A percentile compares a stretch with the other conserved stretches of the same genome.
phyloP scores from a whole-genome alignment of 2,888 invertebrate species.

The Crepidodera aurea region DNA sequence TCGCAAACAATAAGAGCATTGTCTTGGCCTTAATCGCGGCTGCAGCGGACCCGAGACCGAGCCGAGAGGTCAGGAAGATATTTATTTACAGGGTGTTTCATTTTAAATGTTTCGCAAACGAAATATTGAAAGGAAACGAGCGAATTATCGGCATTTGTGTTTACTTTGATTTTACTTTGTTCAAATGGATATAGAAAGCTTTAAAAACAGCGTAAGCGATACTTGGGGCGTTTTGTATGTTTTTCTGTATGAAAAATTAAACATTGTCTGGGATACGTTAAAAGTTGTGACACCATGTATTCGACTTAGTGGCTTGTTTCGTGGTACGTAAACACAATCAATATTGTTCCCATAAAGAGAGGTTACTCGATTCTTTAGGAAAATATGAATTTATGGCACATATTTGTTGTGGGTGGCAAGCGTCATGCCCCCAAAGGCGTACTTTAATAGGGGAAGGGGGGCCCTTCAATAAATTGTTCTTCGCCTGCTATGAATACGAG shows the following conservation, averaged over 20 bases:
- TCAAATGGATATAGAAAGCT: too few species aligned
- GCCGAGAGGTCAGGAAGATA: conserved; percentile 46
- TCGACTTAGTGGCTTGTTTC: conserved; percentile 9
- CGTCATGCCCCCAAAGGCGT: conserved; percentile 52
- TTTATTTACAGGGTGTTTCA: conserved; percentile 22
- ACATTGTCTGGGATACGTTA: neutral
- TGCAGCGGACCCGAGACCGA: conserved; percentile 24
- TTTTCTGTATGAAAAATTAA: neutral
- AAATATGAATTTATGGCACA: conserved; percentile 60
- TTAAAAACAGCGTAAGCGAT: too few species aligned
- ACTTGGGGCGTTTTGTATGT: too few species aligned
- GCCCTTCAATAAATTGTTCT: neutral
- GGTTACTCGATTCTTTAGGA: conserved; percentile 44
- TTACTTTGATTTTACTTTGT: too few species aligned
- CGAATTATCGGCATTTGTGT: too few species aligned
- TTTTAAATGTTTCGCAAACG: neutral
- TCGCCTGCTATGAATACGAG: neutral
- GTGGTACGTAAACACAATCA: conserved; percentile 44
- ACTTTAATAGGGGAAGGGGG: conserved; percentile 21
- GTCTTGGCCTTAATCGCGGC: conserved; percentile 46
- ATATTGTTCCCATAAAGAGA: conserved; percentile 53
- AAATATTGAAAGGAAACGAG: too few species aligned
- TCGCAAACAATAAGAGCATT: conserved; percentile 56
- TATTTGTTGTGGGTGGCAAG: conserved; percentile 59
- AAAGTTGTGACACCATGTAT: conserved; percentile 5